Base-by-base conservation (phyloP, 2,888 invertebrate species). In the Parapristionchus giblindavisi region DNA sequence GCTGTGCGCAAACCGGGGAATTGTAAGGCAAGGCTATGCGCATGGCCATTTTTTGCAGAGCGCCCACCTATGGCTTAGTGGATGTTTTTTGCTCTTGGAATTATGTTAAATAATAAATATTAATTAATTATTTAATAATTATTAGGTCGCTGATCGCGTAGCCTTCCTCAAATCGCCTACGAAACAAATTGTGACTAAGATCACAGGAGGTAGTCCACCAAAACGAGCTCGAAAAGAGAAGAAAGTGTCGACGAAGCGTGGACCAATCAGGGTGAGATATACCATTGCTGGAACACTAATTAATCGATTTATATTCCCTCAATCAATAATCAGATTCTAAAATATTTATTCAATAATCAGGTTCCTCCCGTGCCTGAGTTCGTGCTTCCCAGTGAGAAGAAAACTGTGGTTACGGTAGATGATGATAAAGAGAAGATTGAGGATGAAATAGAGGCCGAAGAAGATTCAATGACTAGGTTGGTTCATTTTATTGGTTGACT, bases 391-490 rank as follows among this genome's bases (percentile, higher is more conserved):
- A 8, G 17, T 8, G 24, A 52, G 17, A 38, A 34, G 21, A 24
- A 14, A 52, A 38, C 51, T n/a, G 52, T 34, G 52, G 51, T 14
- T 17, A 51, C n/a, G 32, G 32, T 52, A n/a, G 36, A 36, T 1
- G n/a, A n/a, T 3, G 68, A 51, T n/a, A 6, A 48, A 43, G 63
- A 65, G 43, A 27, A 2, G 29, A 43, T 24, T 29, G 52, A 52
- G 34, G 51, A 48, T 29, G 68, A 68, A n/a, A 11, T 14, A 14
- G 38, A 38, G 34, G 36, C 68, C 4, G 27, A 51, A 3, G 68
- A 68, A 17, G 68, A 68, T 52, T 68, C 52, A 34, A 68, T 68
- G 68, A 52, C 68, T 1, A 68, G 68, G 68, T 68, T 34, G 21
- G 48, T 21, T 27, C 17, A 29, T 43, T 43, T 6, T 56, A 4